Evolutionary conservation across 2,888 invertebrate genomes (phyloP).

Genomic region (Autographa pulchrina): DNA sequence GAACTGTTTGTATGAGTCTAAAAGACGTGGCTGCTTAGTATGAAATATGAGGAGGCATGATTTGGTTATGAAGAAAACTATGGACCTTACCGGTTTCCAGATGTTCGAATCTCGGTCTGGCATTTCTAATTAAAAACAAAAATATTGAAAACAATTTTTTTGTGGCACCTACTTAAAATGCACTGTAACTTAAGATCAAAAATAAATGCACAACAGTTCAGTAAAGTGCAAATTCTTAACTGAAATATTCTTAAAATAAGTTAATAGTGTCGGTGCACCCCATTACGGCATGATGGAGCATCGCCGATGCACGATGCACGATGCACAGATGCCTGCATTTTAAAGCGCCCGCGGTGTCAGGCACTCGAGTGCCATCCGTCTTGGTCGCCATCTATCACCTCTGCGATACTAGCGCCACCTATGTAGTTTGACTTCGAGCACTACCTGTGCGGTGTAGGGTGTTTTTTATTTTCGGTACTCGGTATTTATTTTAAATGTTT

Average conservation of each 20-base stretch:
- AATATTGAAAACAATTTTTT: too few relatives aligned
- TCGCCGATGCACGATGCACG: background rate
- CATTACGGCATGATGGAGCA: slow-evolving; percentile 30
- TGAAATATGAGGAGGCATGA: background rate
- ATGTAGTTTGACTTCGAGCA: slow-evolving; percentile 38
- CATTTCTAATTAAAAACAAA: too few relatives aligned
- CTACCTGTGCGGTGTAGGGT: slow-evolving; percentile 3
- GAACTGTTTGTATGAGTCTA: background rate
- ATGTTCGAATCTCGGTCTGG: too few relatives aligned
- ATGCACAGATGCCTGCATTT: slow-evolving; percentile 45
- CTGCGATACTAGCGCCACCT: slow-evolving; percentile 33
- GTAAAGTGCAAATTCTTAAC: background rate
- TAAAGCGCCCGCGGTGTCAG: slow-evolving; percentile 38
- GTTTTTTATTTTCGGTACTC: background rate
- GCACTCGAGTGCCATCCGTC: slow-evolving; percentile 55
- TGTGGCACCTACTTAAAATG: too few relatives aligned
- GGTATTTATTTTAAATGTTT: too few relatives aligned
- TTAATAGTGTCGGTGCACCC: slow-evolving; percentile 10
- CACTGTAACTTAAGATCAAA: background rate
- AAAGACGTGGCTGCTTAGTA: background rate
- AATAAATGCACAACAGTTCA: background rate
- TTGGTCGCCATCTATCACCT: slow-evolving; percentile 59
- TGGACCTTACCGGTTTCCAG: background rate
- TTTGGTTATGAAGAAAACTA: background rate
- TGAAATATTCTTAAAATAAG: background rate